Evolutionary conservation across 2,113 vertebrate genomes (phyloP), one percentile per base, ranked within the genome.

Genomic region (Ciconia boyciana): DNA sequence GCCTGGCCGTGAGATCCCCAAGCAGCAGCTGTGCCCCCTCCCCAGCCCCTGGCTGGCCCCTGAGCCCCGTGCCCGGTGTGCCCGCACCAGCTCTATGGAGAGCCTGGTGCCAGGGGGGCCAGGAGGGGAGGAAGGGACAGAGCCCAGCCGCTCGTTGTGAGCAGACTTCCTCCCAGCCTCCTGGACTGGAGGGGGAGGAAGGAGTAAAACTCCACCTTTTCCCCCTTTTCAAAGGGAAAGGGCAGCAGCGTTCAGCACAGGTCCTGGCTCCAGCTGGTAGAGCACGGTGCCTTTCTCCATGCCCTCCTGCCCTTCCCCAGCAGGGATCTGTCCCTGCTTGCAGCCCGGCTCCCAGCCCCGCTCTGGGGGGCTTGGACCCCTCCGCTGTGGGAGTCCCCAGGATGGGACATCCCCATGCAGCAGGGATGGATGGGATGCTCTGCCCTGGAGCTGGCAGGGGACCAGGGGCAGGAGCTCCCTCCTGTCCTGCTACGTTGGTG

Each of bases 121-220:
- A 8, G 74, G 24, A 51, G 39, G 28, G 46, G 41, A 90, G 79
- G 93, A 95, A 62, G 94, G 68, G 48, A 39, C 83, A 10, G 72
- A 92, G 75, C 46, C 28, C 62, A 95, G 79, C 62, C 0, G 41
- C 60, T 92, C 10, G 0, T 9, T 7, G 36, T 31, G 28, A 60
- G 16, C 36, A 43, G 46, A 36, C 54, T 96, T 96, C 95, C 92
- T 96, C 44, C 48, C 57, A 6, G 83, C 20, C 64, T 78, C 69
- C 72, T 58, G 52, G 72, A n/a, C 46, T 14, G 1, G 89, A 80
- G 2, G 2, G 8, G 66, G 81, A 97, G 94, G 91, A 93, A 96
- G 94, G 91, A 94, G 69, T 54, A 75, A 91, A 93, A 43, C 96
- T 95, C 95, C 95, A 94, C 94, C 95, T 97, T 97, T 95, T 92